phyloP scores from a whole-genome alignment of 2,113 vertebrate genomes.

The Pagrus major region DNA sequence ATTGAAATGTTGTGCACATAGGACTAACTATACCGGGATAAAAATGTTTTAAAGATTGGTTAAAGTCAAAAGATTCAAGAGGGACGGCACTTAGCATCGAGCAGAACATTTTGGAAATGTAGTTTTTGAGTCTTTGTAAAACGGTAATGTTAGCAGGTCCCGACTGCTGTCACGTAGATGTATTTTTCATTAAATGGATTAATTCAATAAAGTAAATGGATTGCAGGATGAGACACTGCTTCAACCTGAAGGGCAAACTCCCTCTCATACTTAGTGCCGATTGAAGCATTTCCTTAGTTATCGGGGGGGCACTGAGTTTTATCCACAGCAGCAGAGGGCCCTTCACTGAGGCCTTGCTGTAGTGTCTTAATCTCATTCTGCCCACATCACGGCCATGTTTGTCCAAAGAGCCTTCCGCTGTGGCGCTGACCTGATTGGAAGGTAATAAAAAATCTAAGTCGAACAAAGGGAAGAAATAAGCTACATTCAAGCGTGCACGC shows the following conservation, averaged over 20 bases:
- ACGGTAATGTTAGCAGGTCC: not conserved
- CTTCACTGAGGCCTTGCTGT: slow-evolving; percentile 44
- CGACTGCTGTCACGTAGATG: not conserved
- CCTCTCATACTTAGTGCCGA: slow-evolving; percentile 6
- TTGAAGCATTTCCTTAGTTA: slow-evolving; percentile 21
- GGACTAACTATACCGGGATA: not conserved
- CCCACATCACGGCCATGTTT: slow-evolving; percentile 93
- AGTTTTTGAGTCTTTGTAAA: not conserved
- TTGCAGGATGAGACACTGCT: not conserved
- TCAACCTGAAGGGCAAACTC: slow-evolving; percentile 38
- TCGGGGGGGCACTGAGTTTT: slow-evolving; percentile 20
- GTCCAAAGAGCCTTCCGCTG: slow-evolving; percentile 93
- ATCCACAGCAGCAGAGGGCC: slow-evolving; percentile 22
- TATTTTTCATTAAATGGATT: slow-evolving; percentile 20
- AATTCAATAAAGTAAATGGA: slow-evolving; percentile 8
- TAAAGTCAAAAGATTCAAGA: not conserved
- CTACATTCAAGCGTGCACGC: slow-evolving; percentile 64
- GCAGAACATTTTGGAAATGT: not conserved
- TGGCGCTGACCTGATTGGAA: slow-evolving; percentile 96
- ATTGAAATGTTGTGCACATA: not conserved
- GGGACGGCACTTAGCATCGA: not conserved
- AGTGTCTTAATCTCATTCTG: slow-evolving; percentile 66
- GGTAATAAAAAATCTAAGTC: slow-evolving; percentile 98
- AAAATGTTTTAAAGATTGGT: not conserved
- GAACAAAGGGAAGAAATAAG: slow-evolving; percentile 86